Evolutionary conservation across 2,113 vertebrate genomes (phyloP).

Genomic region (Megaleporinus macrocephalus): DNA sequence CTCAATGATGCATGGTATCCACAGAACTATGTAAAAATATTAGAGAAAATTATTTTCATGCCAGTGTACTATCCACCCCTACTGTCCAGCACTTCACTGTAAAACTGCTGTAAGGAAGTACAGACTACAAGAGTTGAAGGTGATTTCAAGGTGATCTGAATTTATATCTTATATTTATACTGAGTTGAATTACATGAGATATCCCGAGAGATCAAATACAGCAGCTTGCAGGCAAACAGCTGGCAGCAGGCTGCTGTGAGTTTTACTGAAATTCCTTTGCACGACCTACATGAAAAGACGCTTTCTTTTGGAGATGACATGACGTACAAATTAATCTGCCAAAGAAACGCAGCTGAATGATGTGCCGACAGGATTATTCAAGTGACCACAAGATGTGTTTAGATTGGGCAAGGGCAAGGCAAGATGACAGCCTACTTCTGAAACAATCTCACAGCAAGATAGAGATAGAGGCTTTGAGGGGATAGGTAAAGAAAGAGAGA

Average conservation of each 20-base stretch:
- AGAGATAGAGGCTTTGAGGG: slow-evolving; percentile 39
- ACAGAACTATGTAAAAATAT: too few relatives aligned
- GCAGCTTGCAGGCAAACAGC: neutral
- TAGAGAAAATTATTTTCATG: too few relatives aligned
- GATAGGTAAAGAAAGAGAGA: slow-evolving; percentile 8
- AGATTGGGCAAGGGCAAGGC: slow-evolving; percentile 46
- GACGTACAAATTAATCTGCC: slow-evolving; percentile 48
- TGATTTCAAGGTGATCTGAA: neutral
- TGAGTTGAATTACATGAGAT: neutral
- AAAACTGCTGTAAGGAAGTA: neutral
- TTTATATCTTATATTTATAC: neutral
- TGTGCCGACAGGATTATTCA: slow-evolving; percentile 47
- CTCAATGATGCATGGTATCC: too few relatives aligned
- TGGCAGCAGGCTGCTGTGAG: neutral
- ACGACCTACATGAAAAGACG: neutral
- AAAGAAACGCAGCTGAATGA: slow-evolving; percentile 39
- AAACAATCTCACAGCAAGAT: slow-evolving; percentile 34
- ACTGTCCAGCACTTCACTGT: neutral
- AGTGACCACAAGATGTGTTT: slow-evolving; percentile 40
- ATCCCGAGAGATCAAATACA: neutral
- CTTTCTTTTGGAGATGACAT: slow-evolving; percentile 12
- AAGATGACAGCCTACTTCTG: slow-evolving; percentile 50
- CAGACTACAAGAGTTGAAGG: neutral
- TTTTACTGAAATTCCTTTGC: neutral
- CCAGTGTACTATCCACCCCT: neutral